These are phyloP conservation scores for Lycaena phlaeas DNA, from an alignment of 2,888 invertebrate species.

Conservation along the genomic window DNA sequence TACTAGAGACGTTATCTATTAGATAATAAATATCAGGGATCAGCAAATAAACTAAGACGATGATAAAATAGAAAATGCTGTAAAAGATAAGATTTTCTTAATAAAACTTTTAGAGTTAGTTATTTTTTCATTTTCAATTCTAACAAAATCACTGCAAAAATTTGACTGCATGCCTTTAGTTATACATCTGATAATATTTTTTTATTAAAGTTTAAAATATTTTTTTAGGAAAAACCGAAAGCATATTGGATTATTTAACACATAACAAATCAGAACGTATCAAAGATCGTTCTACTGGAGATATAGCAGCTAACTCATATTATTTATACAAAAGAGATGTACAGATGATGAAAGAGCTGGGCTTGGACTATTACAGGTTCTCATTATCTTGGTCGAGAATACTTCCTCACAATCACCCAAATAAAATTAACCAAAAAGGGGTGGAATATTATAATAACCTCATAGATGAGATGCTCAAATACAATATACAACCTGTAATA, in stretches of 20 bases:
- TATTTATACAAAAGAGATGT: constrained; percentile 69
- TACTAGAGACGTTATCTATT: no score
- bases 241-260: not conserved
- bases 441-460: constrained; percentile 72
- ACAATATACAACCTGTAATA: constrained; percentile 69
- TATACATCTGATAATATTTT: no score
- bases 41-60: no score
- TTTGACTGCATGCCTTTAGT: no score
- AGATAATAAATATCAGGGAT: no score
- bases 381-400: constrained; percentile 74
- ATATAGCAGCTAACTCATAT: constrained; percentile 71
- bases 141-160: no score
- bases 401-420: constrained; percentile 66
- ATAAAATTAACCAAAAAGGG: constrained; percentile 59
- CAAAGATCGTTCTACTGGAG: constrained; percentile 63
- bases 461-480: constrained; percentile 66
- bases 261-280: not conserved
- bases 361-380: constrained; percentile 61
- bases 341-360: constrained; percentile 17
- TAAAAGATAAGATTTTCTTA: no score
- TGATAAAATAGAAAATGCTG: no score
- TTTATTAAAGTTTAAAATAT: no score
- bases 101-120: no score
- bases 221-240: not conserved
- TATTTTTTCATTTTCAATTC: constrained; percentile 29